A percentile compares a stretch with the other conserved stretches of the same genome.
Evolutionary conservation across 2,888 invertebrate genomes (phyloP).

Genomic region (Syrphus vitripennis): DNA sequence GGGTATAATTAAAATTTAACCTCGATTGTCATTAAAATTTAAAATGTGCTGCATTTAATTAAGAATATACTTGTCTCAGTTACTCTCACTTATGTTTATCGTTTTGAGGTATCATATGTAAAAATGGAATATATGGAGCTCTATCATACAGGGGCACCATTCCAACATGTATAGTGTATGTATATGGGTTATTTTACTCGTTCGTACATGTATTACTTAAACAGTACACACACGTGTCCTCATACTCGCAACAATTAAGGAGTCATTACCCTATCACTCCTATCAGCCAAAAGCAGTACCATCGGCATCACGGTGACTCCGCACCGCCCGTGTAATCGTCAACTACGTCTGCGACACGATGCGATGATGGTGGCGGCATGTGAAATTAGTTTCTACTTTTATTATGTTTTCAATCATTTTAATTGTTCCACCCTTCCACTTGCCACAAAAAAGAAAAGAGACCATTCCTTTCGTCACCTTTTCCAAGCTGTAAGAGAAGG

Average conservation of each 20-base stretch:
- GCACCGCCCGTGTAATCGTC: background rate
- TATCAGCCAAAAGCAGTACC: background rate
- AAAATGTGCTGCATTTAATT: conserved; percentile 58
- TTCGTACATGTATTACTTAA: background rate
- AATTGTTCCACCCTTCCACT: conserved; percentile 19
- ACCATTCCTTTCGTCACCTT: background rate
- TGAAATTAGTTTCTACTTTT: conserved; percentile 66
- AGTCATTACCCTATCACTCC: conserved; percentile 16
- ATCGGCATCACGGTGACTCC: background rate
- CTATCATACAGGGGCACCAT: no score
- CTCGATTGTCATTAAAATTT: conserved; percentile 56
- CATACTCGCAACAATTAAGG: conserved; percentile 31
- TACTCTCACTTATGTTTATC: background rate
- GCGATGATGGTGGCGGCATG: conserved; percentile 5
- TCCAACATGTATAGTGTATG: no score
- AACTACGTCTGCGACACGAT: background rate
- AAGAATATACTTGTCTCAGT: conserved; percentile 20
- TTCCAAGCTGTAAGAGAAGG: background rate
- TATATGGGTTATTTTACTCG: no score
- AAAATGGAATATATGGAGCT: background rate
- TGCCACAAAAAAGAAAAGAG: background rate
- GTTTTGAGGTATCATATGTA: background rate
- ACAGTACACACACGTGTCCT: background rate
- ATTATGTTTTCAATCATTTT: conserved; percentile 70
- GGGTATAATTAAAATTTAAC: conserved; percentile 56